Base-by-base conservation (phyloP, 2,888 invertebrate genomes). In the Cartodere bifasciata region DNA sequence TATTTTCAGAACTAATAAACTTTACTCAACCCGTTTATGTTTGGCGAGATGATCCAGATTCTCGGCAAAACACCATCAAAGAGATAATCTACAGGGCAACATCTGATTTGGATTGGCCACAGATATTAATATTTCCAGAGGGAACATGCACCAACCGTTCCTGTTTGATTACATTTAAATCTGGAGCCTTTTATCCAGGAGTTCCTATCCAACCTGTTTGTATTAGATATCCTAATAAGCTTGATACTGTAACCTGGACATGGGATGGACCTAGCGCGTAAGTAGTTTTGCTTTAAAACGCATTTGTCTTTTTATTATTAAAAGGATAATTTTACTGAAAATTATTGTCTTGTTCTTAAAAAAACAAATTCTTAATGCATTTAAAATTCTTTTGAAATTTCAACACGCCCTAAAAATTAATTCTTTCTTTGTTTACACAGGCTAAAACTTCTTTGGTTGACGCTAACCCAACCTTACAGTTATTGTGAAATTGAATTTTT, bases 21-120 rank as follows among this genome's bases (percentile, higher is more conserved):
- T 91, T 85, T 60, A 88, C 90, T 0, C 94, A 95, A 58, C 92
- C 95, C 0, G 85, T 95, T 26, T 90, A 90, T 55, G 94, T 95
- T 21, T 81, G 83, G 71, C 65, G 94, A 31, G 91, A 92, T 50
- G 91, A 91, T 63, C 86, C 88, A 0, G 79, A 90, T 57, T 92
- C 94, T 0, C 65, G 94, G 4, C 84, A 85, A 52, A 86, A 83
- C 47, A 87, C 92, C 3, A 84, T 91, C 49, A 78, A 80, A 53
- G 84, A 88, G 57, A 92, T 94, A 40, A 81, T 84, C 22, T 71
- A 75, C 33, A 68, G 92, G 36, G 85, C 87, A 1, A 81, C 78
- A 4, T 86, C 87, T 1, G 72, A 76, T 30, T 74, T 82, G 40
- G 74, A 84, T 48, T 94, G 92, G 91, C 90, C 91, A 0, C 88